A percentile compares a stretch with the other conserved stretches of the same genome.
Evolutionary conservation across 2,888 invertebrate genomes (phyloP).

Genomic region (Sialis fuliginosa): DNA sequence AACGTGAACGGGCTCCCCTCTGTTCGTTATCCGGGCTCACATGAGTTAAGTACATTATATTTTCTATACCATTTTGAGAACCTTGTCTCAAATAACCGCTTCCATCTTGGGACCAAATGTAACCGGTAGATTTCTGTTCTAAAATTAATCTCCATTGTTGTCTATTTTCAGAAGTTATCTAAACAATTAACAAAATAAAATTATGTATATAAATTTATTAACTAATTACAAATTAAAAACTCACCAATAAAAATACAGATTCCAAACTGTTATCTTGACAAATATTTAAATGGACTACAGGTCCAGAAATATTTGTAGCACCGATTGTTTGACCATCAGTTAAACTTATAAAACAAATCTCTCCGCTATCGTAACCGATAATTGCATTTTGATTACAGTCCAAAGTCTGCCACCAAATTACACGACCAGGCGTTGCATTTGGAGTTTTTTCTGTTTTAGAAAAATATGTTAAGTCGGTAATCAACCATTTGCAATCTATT

Average conservation of each 20-base stretch:
- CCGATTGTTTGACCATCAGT: conserved; percentile 49
- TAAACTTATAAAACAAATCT: conserved; percentile 45
- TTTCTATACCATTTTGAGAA: conserved; percentile 9
- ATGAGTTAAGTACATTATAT: conserved; percentile 11
- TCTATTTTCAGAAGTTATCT: conserved; percentile 53
- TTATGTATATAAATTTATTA: conserved; percentile 3
- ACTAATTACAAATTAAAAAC: conserved; percentile 10
- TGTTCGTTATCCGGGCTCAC: conserved; percentile 18
- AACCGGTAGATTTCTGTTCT: conserved; percentile 58
- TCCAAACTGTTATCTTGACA: conserved; percentile 56
- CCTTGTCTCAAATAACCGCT: conserved; percentile 6
- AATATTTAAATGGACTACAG: conserved; percentile 43
- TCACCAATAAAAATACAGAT: conserved; percentile 44
- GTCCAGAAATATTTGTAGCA: conserved; percentile 42
- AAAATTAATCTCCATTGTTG: conserved; percentile 70
- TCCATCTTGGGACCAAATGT: conserved; percentile 41
- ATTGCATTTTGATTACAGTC: conserved; percentile 52
- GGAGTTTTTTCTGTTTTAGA: conserved; percentile 21
- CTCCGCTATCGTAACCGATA: conserved; percentile 46
- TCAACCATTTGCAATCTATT: conserved; percentile 37
- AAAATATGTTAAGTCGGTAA: conserved; percentile 35
- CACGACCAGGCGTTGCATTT: conserved; percentile 34
- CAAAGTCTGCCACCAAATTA: conserved; percentile 63
- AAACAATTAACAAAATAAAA: conserved; percentile 10
- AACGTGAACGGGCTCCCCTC: conserved; percentile 30